Conservation (phyloP, 1,140 invertebrate species). For the Calycopis cecrops region DNA sequence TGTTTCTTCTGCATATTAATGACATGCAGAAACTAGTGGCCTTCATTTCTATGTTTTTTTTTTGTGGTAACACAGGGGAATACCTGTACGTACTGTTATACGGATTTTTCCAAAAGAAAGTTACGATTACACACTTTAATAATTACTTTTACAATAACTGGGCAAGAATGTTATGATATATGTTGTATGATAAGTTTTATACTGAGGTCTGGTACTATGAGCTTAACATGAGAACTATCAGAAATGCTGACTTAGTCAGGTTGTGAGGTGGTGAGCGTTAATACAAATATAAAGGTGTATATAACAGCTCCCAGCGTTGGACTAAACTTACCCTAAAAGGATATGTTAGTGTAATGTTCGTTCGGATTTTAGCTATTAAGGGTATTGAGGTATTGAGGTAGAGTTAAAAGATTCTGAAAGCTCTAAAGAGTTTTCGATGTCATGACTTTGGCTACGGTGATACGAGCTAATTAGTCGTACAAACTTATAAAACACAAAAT, state of each 20-base stretch:
- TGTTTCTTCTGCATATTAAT: too few species aligned
- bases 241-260: constrained; percentile 8
- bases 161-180: constrained; percentile 1
- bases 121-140: constrained; percentile 1
- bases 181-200: background rate
- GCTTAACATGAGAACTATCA: too few species aligned
- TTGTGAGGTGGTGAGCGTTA: constrained; percentile 3
- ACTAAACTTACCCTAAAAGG: background rate
- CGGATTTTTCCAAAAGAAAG: constrained; percentile 6
- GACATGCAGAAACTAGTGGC: too few species aligned
- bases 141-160: constrained; percentile 10
- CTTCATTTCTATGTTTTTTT: too few species aligned
- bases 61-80: too few species aligned
- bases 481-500: background rate
- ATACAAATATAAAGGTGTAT: background rate
- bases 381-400: background rate
- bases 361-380: background rate
- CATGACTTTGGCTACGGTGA: background rate
- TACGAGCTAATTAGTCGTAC: background rate
- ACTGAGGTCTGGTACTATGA: background rate
- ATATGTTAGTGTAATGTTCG: background rate
- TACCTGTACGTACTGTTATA: constrained; percentile 3
- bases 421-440: background rate
- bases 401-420: background rate
- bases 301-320: background rate